Evolutionary conservation across 2,888 invertebrate species (phyloP).

Genomic region (Drosophila demipolita): DNA sequence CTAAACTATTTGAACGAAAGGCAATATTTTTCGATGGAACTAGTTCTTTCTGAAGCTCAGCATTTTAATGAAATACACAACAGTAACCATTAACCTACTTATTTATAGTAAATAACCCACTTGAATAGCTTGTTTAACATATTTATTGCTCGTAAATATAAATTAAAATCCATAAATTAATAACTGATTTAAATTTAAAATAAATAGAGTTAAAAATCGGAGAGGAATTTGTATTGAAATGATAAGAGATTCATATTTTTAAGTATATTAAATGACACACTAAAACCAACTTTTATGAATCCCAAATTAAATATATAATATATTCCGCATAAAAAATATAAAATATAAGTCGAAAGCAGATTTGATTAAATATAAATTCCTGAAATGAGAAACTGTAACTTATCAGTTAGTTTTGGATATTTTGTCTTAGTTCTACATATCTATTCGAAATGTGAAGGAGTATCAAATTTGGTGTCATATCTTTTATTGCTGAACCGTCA

Average conservation of each 20-base stretch:
- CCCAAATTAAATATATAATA: too few relatives aligned
- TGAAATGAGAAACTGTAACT: not conserved
- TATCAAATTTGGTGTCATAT: not conserved
- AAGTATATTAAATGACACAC: not conserved
- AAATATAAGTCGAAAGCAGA: not conserved
- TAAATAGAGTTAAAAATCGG: not conserved
- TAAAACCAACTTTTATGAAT: too few relatives aligned
- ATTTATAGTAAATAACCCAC: not conserved
- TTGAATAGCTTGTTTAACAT: not conserved
- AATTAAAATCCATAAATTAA: not conserved
- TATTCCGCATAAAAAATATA: not conserved
- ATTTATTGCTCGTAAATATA: not conserved
- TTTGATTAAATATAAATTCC: not conserved
- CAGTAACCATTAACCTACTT: not conserved
- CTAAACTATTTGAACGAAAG: conserved; percentile 6
- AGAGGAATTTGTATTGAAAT: not conserved
- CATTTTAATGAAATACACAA: not conserved
- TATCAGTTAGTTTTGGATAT: not conserved
- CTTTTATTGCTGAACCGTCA: not conserved
- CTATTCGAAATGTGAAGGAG: not conserved
- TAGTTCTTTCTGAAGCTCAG: conserved; percentile 15
- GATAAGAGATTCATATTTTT: not conserved
- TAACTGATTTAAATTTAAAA: not conserved
- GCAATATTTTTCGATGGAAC: conserved; percentile 8
- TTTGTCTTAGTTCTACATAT: not conserved